Conservation (phyloP, 1,140 invertebrate species). For the Dendrolimus kikuchii region DNA sequence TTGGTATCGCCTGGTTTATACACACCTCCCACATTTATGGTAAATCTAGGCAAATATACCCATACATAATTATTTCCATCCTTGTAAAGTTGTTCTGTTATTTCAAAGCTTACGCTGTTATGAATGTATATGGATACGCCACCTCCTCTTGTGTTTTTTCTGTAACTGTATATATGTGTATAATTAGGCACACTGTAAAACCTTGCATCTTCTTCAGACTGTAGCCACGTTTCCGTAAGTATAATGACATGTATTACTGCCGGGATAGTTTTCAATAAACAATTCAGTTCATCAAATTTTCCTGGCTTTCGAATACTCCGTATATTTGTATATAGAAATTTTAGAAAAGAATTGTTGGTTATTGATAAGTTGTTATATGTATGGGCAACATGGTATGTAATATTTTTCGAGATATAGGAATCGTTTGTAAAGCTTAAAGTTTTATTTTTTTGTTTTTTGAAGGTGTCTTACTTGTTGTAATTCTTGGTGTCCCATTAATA, state of each 20-base stretch:
- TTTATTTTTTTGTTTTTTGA: conserved; percentile 21
- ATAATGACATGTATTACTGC: conserved; percentile 6
- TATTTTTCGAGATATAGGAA: not conserved
- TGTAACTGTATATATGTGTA: conserved; percentile 10
- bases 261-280: conserved; percentile 4
- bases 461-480: conserved; percentile 4
- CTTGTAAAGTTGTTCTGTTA: not conserved
- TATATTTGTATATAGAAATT: conserved; percentile 15
- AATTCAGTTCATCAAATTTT: conserved; percentile 21
- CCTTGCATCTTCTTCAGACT: conserved; percentile 7
- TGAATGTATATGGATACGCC: conserved; percentile 14
- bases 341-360: conserved; percentile 5
- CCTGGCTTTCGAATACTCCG: conserved; percentile 14
- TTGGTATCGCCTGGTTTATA: conserved; percentile 12
- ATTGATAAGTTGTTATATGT: conserved; percentile 4
- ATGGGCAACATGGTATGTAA: conserved; percentile 9
- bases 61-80: conserved; percentile 11
- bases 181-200: conserved; percentile 6
- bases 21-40: conserved; percentile 8
- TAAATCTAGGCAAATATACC: conserved; percentile 8
- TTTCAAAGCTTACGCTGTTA: conserved; percentile 3
- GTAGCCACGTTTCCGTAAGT: conserved; percentile 14
- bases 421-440: conserved; percentile 1
- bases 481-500: conserved; percentile 18
- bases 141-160: conserved; percentile 1